These are phyloP conservation scores for Rhizoglyphus robini DNA, from an alignment of 1,140 invertebrate species.

Conservation along the genomic window DNA sequence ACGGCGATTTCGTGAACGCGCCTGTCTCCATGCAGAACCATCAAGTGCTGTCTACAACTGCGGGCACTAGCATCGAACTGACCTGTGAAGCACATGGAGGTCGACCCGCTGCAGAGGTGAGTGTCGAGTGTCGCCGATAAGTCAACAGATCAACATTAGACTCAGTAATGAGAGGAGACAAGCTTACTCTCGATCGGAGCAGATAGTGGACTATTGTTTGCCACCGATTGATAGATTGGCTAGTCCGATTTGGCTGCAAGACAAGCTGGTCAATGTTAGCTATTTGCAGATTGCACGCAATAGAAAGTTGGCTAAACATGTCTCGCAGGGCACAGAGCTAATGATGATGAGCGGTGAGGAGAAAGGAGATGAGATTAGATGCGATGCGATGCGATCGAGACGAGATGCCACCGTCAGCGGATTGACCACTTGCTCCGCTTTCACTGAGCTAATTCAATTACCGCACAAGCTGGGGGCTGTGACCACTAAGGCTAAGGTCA, in stretches of 20 bases:
- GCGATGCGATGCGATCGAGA: no score
- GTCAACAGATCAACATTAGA: no score
- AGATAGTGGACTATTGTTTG: no score
- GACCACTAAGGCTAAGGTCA: no score
- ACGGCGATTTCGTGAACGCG: conserved; percentile 42
- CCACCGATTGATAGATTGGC: no score
- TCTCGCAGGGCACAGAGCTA: no score
- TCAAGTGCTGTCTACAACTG: conserved; percentile 52
- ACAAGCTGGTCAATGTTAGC: no score
- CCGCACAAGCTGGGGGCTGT: neutral
- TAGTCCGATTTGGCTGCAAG: no score
- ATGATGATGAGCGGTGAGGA: neutral
- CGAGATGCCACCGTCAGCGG: neutral
- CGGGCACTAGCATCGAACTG: conserved; percentile 71
- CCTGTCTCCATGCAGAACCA: neutral
- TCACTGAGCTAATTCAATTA: neutral
- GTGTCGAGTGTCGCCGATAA: conserved; percentile 23
- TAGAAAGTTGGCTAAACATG: no score
- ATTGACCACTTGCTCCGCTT: neutral
- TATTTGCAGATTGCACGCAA: no score
- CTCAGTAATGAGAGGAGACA: no score
- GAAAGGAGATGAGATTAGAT: neutral
- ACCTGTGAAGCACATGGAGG: conserved; percentile 75
- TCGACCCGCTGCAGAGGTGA: conserved; percentile 81
- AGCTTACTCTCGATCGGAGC: no score